Conservation (phyloP, 2,888 invertebrate genomes). For the Philhelius pedissequus region DNA sequence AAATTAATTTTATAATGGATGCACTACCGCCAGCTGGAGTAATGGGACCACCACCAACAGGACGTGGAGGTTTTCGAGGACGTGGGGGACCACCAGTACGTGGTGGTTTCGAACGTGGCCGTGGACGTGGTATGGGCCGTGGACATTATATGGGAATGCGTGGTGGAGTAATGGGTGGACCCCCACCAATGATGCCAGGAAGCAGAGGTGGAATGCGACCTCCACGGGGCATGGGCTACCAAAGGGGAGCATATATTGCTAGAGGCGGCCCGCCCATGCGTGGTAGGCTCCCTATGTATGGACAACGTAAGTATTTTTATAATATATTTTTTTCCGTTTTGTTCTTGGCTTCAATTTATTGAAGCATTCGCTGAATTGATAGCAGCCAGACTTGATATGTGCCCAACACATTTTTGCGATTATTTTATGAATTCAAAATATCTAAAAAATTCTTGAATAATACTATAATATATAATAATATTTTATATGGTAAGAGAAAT, state of each 20-base stretch:
- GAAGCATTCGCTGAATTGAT: too few species aligned
- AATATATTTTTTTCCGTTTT: not conserved
- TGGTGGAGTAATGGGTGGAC: constrained; percentile 71
- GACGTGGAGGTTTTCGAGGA: constrained; percentile 76
- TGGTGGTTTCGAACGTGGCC: constrained; percentile 76
- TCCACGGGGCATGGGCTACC: constrained; percentile 75
- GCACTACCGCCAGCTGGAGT: constrained; percentile 71
- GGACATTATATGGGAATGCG: constrained; percentile 77
- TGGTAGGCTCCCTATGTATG: constrained; percentile 76
- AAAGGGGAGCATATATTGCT: constrained; percentile 70
- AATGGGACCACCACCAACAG: constrained; percentile 73
- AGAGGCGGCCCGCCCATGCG: constrained; percentile 73
- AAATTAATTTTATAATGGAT: constrained; percentile 34
- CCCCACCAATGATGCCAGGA: constrained; percentile 72
- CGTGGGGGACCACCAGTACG: constrained; percentile 76
- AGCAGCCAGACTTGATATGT: too few species aligned
- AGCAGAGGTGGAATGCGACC: constrained; percentile 76
- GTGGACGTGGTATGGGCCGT: constrained; percentile 78
- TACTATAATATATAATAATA: too few species aligned
- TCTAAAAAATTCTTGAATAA: too few species aligned
- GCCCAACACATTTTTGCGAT: too few species aligned
- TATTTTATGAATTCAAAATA: too few species aligned
- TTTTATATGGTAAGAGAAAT: too few species aligned
- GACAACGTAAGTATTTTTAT: constrained; percentile 75
- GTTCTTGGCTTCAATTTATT: not conserved